Base-by-base conservation (phyloP, 1,140 invertebrate genomes). In the Ectropis grisescens region DNA sequence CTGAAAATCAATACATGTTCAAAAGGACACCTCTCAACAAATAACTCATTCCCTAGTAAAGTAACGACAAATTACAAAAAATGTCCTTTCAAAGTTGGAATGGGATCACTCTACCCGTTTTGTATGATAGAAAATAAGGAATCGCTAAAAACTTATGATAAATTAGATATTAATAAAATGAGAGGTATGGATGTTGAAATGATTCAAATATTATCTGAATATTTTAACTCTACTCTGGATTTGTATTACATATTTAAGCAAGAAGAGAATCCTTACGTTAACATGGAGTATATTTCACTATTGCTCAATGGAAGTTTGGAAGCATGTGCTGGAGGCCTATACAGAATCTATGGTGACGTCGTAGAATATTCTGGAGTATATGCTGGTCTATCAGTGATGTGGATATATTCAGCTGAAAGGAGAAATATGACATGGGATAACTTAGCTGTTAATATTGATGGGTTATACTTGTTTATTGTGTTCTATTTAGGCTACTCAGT, bases 341-440 rank as follows among this genome's bases (percentile, higher is more conserved):
- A 74, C 14, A 60, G 61, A 33, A 47, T 67, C 4, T 72, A 71
- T 27, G 60, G 56, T 1, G 47, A 72, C 15, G 6, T 46, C 1
- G 64, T 72, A 2, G 46, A 45, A 5, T 80, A 76, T 28, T 69
- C 68, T 2, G 71, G 71, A 2, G 40, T 68, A 11, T 80, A 80
- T 28, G 42, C 55, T 1, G 39, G 43, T 15, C 66, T 76, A 40
- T 37, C 35, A 2, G 35, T 71, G 10, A 27, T 65, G 30, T 80
- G 75, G 75, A 43, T 60, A 1, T 80, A 74, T 13, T 35, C 55
- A n/a, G 61, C 53, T 0, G 58, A 65, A 37, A 50, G 70, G 47
- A 37, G 33, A 5, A 38, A 41, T 8, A 48, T 47, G 29, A 65
- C 66, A 12, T 80, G 66, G 68, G 29, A 57, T 11, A 58, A 49